Conservation (phyloP, 1,140 invertebrate species). For the Eumaeus atala region DNA sequence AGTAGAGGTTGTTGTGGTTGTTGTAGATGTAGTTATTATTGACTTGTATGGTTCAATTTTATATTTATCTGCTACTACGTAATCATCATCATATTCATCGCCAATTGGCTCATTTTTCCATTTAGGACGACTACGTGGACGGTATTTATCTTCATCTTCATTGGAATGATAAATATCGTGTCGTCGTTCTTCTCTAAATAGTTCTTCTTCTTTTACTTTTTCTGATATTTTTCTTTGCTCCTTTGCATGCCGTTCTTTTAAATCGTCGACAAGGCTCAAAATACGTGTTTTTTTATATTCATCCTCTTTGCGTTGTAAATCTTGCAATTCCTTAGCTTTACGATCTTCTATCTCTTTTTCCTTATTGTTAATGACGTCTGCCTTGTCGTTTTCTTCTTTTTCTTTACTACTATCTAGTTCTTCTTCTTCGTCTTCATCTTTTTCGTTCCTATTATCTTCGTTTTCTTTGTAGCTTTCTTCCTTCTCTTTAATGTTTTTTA, state of each 20-base stretch:
- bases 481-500: constrained; percentile 21
- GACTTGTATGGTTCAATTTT: constrained; percentile 30
- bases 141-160: constrained; percentile 40
- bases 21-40: constrained; percentile 18
- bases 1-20: constrained; percentile 21
- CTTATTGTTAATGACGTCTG: neutral
- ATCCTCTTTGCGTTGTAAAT: constrained; percentile 39
- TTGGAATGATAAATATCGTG: constrained; percentile 32
- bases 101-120: constrained; percentile 34
- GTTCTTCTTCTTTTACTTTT: constrained; percentile 56
- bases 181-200: constrained; percentile 47
- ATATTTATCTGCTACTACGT: constrained; percentile 42
- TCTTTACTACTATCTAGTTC: constrained; percentile 13
- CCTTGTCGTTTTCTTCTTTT: constrained; percentile 17
- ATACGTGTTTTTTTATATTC: constrained; percentile 58
- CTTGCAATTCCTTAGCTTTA: constrained; percentile 8
- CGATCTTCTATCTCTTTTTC: constrained; percentile 8
- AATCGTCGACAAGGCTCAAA: constrained; percentile 50
- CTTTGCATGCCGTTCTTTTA: constrained; percentile 54
- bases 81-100: constrained; percentile 43
- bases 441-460: neutral
- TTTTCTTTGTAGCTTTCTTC: constrained; percentile 4
- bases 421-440: constrained; percentile 14
- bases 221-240: constrained; percentile 56
- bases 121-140: constrained; percentile 21